Base-by-base conservation (phyloP, 2,888 invertebrate species). In the Tiphia femorata region DNA sequence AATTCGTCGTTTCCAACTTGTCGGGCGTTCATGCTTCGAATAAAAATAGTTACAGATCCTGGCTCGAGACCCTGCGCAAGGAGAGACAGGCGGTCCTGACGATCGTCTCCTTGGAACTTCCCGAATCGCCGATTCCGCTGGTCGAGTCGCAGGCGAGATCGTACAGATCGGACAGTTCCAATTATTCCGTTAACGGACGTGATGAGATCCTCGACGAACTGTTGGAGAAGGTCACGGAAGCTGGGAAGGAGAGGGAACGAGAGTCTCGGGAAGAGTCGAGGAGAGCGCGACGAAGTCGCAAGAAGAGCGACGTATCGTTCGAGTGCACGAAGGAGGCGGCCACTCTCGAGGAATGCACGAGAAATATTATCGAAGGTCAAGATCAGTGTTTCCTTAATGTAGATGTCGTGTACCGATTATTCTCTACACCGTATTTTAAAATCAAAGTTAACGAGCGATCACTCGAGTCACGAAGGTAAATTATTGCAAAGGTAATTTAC, bases 21-120 rank as follows among this genome's bases (percentile, higher is more conserved):
- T n/a, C n/a, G n/a, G n/a, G n/a, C n/a, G n/a, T n/a, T n/a, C n/a
- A n/a, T n/a, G n/a, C n/a, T n/a, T n/a, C n/a, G n/a, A n/a, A n/a
- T n/a, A n/a, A n/a, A n/a, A n/a, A 1, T 14, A 79, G 75, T 73
- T 81, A 75, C 56, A 80, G 76, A 58, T 78, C 72, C 12, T 81
- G 79, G 80, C 52, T 79, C 19, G 73, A 78, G 38, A 65, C 68
- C 23, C 62, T 77, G 12, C 73, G 75, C 38, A 77, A 73, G 14
- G 80, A 81, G 42, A 70, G 69, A 5, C 78, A 76, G 6, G 75
- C 81, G 3, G 75, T 78, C 55, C 62, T 81, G 47, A 81, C 81
- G 50, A 78, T 81, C 55, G 79, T 78, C 33, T 81, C 81, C 2
- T 51, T 81, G 48, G 75, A 81, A 51, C 72, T 81, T 33, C 81